Evolutionary conservation across 2,888 invertebrate species (phyloP), one percentile per base, ranked within the genome.

Genomic region (Sarcophaga caerulescens): DNA sequence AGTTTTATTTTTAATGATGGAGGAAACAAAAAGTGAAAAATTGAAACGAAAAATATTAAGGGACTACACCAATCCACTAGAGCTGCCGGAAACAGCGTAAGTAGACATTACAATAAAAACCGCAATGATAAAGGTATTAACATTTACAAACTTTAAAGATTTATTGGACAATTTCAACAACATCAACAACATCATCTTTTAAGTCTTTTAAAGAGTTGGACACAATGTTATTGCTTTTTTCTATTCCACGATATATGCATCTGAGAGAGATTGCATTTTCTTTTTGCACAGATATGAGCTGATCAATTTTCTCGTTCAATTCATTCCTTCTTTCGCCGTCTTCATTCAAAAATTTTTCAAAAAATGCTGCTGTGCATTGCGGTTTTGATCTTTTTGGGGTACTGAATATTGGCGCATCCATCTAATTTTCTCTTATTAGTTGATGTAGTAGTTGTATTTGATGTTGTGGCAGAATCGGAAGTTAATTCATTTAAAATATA

Each of bases 161-260:
- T 23, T 23, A 23, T 3, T 23, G 23, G 23, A 23, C 23, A 23
- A 23, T 23, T 23, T 23, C 23, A 3, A 3, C 23, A 23, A 23
- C 23, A 23, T 23, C 23, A 23, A 47, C 14, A 21, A 65, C 35
- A n/a, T 76, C 75, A 66, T 76, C 25, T 76, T 66, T 66, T 57
- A 76, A 25, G 23, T 76, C 57, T 57, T 65, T 52, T n/a, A 76
- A 47, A 19, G 65, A 52, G 57, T 76, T 25, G 25, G 4, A 3
- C 25, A 25, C 25, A 25, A 25, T 25, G 25, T 25, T 4, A 25
- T 25, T 25, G 25, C 25, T 66, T 25, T 66, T 66, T 66, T 66
- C 23, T 14, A 44, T 66, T 2, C n/a, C 66, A 63, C 66, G 35
- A 66, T 66, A 66, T 21, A 66, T 44, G 17, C 66, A 44, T 63